Evolutionary conservation across 1,140 invertebrate genomes (phyloP).

Genomic region (Panonychus citri): DNA sequence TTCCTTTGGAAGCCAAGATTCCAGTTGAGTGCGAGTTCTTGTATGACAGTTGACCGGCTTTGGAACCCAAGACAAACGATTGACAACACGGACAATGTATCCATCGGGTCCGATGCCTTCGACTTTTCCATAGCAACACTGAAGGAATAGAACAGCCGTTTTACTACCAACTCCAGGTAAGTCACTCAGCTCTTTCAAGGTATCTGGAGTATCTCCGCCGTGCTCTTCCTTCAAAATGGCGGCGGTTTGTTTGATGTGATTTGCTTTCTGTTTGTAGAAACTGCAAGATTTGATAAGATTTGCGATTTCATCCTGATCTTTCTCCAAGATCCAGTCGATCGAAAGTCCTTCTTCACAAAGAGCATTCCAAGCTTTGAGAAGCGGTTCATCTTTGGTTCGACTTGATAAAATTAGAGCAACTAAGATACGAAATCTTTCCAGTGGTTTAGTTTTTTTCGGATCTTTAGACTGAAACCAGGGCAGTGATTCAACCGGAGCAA

Average conservation of each 20-base stretch:
- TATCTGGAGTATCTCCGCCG: slow-evolving; percentile 61
- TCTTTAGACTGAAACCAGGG: slow-evolving; percentile 44
- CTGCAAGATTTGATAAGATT: slow-evolving; percentile 74
- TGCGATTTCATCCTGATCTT: slow-evolving; percentile 43
- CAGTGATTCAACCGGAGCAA: slow-evolving; percentile 81
- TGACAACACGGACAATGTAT: slow-evolving; percentile 81
- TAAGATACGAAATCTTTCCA: slow-evolving; percentile 50
- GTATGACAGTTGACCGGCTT: slow-evolving; percentile 60
- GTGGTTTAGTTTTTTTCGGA: slow-evolving; percentile 37
- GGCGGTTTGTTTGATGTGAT: slow-evolving; percentile 67
- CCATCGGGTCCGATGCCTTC: slow-evolving; percentile 85
- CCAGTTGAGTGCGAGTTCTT: slow-evolving; percentile 53
- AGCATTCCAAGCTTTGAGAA: slow-evolving; percentile 61
- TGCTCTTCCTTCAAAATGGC: slow-evolving; percentile 56
- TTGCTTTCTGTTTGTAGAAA: slow-evolving; percentile 78
- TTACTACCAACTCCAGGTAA: slow-evolving; percentile 88
- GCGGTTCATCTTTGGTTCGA: slow-evolving; percentile 89
- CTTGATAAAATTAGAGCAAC: slow-evolving; percentile 85
- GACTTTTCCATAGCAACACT: slow-evolving; percentile 61
- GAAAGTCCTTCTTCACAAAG: slow-evolving; percentile 38
- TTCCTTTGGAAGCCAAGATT: slow-evolving; percentile 61
- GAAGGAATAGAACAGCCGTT: slow-evolving; percentile 91
- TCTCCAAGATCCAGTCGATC: slow-evolving; percentile 43
- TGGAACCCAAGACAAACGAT: slow-evolving; percentile 63
- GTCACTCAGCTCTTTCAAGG: slow-evolving; percentile 50